Base-by-base conservation (phyloP, 2,888 invertebrate genomes). In the Galerucella pusilla region DNA sequence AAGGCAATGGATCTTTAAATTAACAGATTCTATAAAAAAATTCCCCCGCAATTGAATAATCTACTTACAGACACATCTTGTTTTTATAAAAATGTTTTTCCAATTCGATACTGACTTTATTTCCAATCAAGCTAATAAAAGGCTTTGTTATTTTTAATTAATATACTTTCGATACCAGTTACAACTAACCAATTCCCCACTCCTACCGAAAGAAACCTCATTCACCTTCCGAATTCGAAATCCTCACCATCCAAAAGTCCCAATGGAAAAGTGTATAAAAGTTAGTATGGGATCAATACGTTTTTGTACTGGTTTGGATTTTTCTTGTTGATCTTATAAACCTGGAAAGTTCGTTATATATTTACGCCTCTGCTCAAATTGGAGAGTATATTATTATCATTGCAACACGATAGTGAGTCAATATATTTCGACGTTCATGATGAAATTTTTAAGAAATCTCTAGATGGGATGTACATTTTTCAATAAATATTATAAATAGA, bases 261-360 rank as follows among this genome's bases (percentile, higher is more conserved):
- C 60, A 46, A 45, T 67, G 54, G 67, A 35, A n/a, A 52, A 52
- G 28, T 54, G 49, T 79, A 70, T 49, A 63, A 60, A 57, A 76
- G 73, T 73, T 73, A 73, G 75, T 73, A 65, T 52, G 73, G 79
- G 76, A 79, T 80, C 78, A 75, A 78, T 78, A 77, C 68, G 74
- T 70, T 65, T 73, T 73, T 72, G 69, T 75, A 69, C 20, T 65
- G 63, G 71, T 64, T 63, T 46, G 68, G 65, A 71, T 57, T 69
- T 68, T 66, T 60, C 70, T 70, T 59, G 70, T 73, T 70, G 69
- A 69, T 68, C 61, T 69, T 66, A 28, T 49, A 54, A 42, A 20
- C 65, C 52, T 28, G 42, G 73, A 61, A 54, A 46, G 16, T 65
- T 46, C 10, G n/a, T 28, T 42, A 35, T 42, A 63, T 42, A 63